Evolutionary conservation across 2,113 vertebrate species (phyloP), one percentile per base, ranked within the genome.

Genomic region (Tupaia chinensis): DNA sequence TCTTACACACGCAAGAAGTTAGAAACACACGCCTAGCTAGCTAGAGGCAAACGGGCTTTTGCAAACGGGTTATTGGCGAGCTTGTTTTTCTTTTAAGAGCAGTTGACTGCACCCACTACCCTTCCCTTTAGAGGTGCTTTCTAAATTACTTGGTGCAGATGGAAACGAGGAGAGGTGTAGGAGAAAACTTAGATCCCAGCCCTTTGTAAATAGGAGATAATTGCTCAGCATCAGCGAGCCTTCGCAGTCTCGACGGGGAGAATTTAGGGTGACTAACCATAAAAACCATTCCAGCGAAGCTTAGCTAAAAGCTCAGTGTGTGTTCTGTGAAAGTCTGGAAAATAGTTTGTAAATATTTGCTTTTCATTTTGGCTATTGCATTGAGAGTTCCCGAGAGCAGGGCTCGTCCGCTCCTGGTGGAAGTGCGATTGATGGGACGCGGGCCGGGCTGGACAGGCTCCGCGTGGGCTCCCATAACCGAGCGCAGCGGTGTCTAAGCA

Each of bases 351-450:
- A 84, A 88, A 74, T 82, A 76, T 87, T 96, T 93, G 34, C 79
- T 66, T 95, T 97, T 93, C 78, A 95, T 91, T 90, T 82, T 77
- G 44, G 16, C 74, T 27, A 23, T 73, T 82, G 85, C 66, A 54
- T 20, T 23, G 44, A 66, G 68, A 34, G 53, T 72, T 76, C 92
- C 81, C 32, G 8, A 84, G 68, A 73, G 89, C 87, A 44, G 58
- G 79, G 73, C n/a, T 0, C 1, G 56, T 44, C 23, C 11, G n/a
- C 73, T 61, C 20, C 54, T 5, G 9, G 63, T 19, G 6, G 69
- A 65, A 82, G 77, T 60, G 65, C 44, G 81, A 93, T 92, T 63
- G 65, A 54, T 17, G 74, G 69, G 15, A 17, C 7, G 29, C 25
- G 22, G 19, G 5, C 32, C 15, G 69, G 61, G 19, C n/a, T 68